Conservation (phyloP, 2,797 vertebrate genomes). For the Myotis planiceps region DNA sequence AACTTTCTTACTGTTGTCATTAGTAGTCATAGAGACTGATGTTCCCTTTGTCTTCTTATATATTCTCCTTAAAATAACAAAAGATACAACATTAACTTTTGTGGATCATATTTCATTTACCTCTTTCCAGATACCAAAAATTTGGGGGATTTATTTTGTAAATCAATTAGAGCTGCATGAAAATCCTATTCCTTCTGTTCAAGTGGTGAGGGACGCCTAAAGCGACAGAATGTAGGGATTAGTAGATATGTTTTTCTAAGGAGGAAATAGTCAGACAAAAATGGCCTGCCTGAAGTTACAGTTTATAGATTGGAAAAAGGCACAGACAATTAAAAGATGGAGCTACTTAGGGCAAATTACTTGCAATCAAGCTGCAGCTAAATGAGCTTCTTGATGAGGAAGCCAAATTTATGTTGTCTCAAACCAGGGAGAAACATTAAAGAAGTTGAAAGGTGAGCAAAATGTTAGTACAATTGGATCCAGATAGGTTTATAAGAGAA, state of each 20-base stretch:
- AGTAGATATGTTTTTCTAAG: slow-evolving; percentile 85
- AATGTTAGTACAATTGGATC: slow-evolving; percentile 78
- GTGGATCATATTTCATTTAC: slow-evolving; percentile 73
- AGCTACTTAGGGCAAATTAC: slow-evolving; percentile 89
- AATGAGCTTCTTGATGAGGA: slow-evolving; percentile 88
- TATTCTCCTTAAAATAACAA: slow-evolving; percentile 11
- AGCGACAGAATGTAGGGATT: slow-evolving; percentile 81
- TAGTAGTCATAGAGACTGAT: not conserved
- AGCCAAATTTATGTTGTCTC: slow-evolving; percentile 88
- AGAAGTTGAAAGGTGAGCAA: slow-evolving; percentile 85
- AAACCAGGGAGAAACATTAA: slow-evolving; percentile 81
- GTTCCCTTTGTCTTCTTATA: not conserved
- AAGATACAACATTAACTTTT: slow-evolving; percentile 29
- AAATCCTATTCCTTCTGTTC: slow-evolving; percentile 83
- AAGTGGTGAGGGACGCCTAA: slow-evolving; percentile 76
- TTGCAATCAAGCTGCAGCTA: slow-evolving; percentile 88
- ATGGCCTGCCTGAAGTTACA: slow-evolving; percentile 88
- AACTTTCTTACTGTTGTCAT: not conserved
- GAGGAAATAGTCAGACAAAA: slow-evolving; percentile 84
- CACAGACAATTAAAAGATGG: slow-evolving; percentile 87
- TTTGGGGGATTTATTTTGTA: slow-evolving; percentile 73
- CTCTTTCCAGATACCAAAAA: slow-evolving; percentile 71
- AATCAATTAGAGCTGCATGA: slow-evolving; percentile 75
- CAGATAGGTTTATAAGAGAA: slow-evolving; percentile 78
- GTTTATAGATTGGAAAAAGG: slow-evolving; percentile 87